A percentile compares a stretch with the other conserved stretches of the same genome.
phyloP scores from a whole-genome alignment of 2,888 invertebrate genomes.

The Volucella bombylans region DNA sequence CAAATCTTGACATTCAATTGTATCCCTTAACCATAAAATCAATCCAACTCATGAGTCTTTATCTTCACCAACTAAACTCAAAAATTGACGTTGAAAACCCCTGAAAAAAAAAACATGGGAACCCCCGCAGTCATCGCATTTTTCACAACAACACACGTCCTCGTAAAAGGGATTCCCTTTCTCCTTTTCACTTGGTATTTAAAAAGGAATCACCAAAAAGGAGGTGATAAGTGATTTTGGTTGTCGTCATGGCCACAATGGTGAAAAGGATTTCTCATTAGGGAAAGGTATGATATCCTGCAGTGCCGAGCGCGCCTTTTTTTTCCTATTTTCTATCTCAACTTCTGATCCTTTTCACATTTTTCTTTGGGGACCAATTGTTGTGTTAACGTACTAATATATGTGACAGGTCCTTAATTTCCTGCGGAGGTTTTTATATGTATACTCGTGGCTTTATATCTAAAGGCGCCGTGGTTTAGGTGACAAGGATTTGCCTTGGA shows the following conservation, averaged over 20 bases:
- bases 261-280: constrained; percentile 65
- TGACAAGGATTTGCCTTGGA: constrained; percentile 39
- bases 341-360: constrained; percentile 47
- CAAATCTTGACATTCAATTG: too few relatives aligned
- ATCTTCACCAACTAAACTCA: too few relatives aligned
- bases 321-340: constrained; percentile 11
- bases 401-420: constrained; percentile 65
- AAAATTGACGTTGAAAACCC: too few relatives aligned
- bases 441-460: neutral
- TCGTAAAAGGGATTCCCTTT: constrained; percentile 12
- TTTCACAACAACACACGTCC: constrained; percentile 14
- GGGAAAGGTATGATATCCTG: constrained; percentile 53
- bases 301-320: constrained; percentile 51
- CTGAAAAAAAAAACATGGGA: too few relatives aligned
- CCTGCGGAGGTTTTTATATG: neutral
- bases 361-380: constrained; percentile 36
- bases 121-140: neutral
- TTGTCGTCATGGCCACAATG: constrained; percentile 18
- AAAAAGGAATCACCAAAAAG: neutral
- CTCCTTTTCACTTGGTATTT: constrained; percentile 5
- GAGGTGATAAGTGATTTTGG: constrained; percentile 69
- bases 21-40: too few relatives aligned
- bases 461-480: constrained; percentile 57
- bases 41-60: too few relatives aligned
- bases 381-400: constrained; percentile 72